Evolutionary conservation across 2,797 vertebrate genomes (phyloP), one percentile per base, ranked within the genome.

Genomic region (Leucoraja ocellata): DNA sequence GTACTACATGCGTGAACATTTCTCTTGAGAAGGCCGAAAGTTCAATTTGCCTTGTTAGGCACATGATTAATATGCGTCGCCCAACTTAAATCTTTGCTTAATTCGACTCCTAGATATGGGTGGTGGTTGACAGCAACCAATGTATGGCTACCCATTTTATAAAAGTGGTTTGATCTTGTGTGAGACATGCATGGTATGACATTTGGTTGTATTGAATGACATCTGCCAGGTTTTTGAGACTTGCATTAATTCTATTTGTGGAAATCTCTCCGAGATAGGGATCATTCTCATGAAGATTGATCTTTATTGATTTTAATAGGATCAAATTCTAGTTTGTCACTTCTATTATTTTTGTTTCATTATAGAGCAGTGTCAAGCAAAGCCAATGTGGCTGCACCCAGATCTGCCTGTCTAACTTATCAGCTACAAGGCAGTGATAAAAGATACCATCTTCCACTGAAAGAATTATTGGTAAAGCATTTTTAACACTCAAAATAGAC

Each of bases 381-480:
- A 76, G 46, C 36, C 23, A 92, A 58, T n/a, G 16, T 46, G 36
- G 21, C 4, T 76, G 71, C 10, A 16, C 39, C 39, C 14, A 4
- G 4, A 46, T 71, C 25, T 3, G 13, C 90, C 39, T 92, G 90
- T 74, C 39, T 76, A 46, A 58, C 21, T 8, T 92, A 92, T 76
- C 90, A 16, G 11, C 36, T 92, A 9, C 71, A 54, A 58, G 90
- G 46, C 14, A 74, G 68, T 46, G 13, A 74, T 28, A 16, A 54
- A 58, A 92, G 28, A 76, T 58, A 76, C 90, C 73, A 92, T n/a
- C 90, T 92, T 76, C 71, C 90, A 16, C 36, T 28, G 90, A 92
- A 92, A 76, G 16, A 92, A 46, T 14, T 92, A 16, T 74, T 92
- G 90, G 90, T 92, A 92, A 74, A 92, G 71, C 63, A 54, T 32